These are phyloP conservation scores for Agrotis puta DNA, from an alignment of 2,888 invertebrate species.

Conservation along the genomic window DNA sequence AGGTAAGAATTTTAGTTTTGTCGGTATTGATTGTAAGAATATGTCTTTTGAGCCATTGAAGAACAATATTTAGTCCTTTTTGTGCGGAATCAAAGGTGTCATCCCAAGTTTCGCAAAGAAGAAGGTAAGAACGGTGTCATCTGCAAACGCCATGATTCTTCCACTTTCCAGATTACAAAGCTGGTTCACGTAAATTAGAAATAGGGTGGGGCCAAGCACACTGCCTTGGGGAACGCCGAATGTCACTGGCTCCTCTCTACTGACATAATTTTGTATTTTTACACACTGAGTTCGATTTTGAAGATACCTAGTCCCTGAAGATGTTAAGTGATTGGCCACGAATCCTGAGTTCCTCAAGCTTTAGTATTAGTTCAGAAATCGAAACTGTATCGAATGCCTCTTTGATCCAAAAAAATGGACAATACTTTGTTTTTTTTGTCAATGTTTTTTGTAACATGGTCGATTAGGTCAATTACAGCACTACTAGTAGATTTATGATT, in stretches of 20 bases:
- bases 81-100: neutral
- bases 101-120: neutral
- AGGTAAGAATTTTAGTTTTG: neutral
- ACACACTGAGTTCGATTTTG: neutral
- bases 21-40: neutral
- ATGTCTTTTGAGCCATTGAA: neutral
- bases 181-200: neutral
- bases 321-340: neutral
- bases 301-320: neutral
- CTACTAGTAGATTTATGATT: neutral
- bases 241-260: neutral
- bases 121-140: neutral
- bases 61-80: constrained; percentile 1
- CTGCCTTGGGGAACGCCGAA: constrained; percentile 5
- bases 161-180: neutral
- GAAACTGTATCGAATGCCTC: too few relatives aligned
- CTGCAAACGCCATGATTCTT: neutral
- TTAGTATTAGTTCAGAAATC: neutral
- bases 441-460: neutral
- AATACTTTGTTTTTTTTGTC: constrained; percentile 3
- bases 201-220: neutral
- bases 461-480: neutral
- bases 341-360: neutral
- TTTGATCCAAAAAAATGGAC: constrained; percentile 6
- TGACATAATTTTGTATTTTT: neutral